Conservation (phyloP, 2,888 invertebrate genomes). For the Sicus ferrugineus region DNA sequence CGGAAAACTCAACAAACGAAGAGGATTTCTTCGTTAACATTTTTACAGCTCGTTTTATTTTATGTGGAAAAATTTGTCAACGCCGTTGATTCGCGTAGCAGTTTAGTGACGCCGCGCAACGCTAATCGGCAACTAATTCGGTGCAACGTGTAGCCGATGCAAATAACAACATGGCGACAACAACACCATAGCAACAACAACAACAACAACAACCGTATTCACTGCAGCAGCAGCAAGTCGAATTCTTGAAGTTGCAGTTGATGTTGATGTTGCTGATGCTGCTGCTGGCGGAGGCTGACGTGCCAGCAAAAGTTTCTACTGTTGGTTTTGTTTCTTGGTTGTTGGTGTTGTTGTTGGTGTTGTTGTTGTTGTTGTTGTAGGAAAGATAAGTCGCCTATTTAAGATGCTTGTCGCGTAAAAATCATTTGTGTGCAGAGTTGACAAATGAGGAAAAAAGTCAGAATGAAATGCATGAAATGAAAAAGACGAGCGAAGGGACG, state of each 20-base stretch:
- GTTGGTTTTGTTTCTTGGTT: background rate
- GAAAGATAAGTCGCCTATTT: constrained; percentile 38
- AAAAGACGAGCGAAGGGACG: background rate
- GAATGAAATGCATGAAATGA: background rate
- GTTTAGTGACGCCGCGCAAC: background rate
- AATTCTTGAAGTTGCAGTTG: background rate
- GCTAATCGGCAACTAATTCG: constrained; percentile 44
- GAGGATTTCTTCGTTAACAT: no score
- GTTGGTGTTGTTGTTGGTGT: constrained; percentile 2
- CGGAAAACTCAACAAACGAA: no score
- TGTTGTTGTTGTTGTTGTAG: constrained; percentile 17
- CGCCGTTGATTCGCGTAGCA: background rate
- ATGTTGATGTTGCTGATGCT: background rate
- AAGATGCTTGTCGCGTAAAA: constrained; percentile 47
- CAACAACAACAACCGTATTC: constrained; percentile 24
- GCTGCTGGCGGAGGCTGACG: background rate
- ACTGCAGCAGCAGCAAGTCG: no score
- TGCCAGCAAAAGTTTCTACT: background rate
- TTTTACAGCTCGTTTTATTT: background rate
- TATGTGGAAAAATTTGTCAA: background rate
- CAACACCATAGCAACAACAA: constrained; percentile 10
- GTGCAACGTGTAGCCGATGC: constrained; percentile 32
- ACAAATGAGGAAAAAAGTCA: background rate
- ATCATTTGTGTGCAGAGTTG: constrained; percentile 4
- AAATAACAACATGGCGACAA: constrained; percentile 21